Percentiles rank a stretch among this genome's conserved stretches.
Conservation (phyloP, 2,888 invertebrate genomes). For the Caenorhabditis sinica region DNA sequence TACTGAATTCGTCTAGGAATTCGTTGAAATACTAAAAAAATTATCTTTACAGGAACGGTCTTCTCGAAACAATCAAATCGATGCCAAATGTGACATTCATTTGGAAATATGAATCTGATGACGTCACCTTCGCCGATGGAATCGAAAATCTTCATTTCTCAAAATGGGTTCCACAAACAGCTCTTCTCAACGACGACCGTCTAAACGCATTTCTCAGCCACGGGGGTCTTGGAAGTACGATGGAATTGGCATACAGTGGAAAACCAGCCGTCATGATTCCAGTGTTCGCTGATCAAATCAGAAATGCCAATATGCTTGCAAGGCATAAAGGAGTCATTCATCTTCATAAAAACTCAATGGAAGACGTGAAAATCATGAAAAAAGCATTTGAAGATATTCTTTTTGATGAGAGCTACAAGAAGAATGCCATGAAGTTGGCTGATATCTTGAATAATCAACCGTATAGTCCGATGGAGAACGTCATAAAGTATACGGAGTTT, state of each 20-base stretch:
- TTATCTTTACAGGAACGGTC: neutral
- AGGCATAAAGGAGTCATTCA: constrained; percentile 50
- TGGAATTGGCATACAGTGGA: constrained; percentile 57
- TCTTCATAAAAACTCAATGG: constrained; percentile 36
- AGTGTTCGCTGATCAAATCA: constrained; percentile 58
- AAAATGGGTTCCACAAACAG: constrained; percentile 65
- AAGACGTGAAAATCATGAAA: neutral
- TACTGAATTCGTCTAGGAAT: no score
- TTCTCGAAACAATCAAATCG: constrained; percentile 30
- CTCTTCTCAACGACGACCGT: constrained; percentile 52
- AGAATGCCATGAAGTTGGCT: constrained; percentile 42
- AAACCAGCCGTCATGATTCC: constrained; percentile 63
- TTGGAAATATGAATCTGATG: constrained; percentile 64
- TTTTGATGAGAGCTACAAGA: constrained; percentile 28
- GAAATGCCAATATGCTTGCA: constrained; percentile 61
- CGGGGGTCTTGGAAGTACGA: constrained; percentile 60
- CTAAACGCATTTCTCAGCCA: constrained; percentile 60
- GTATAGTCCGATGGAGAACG: constrained; percentile 47
- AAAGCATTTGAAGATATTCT: constrained; percentile 44
- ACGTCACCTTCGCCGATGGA: constrained; percentile 34
- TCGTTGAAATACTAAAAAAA: neutral
- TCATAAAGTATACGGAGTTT: constrained; percentile 53
- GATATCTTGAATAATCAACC: constrained; percentile 52
- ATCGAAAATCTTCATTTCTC: constrained; percentile 49
- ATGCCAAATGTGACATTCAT: constrained; percentile 62